Evolutionary conservation across 2,888 invertebrate species (phyloP), one percentile per base, ranked within the genome.

Genomic region (Drosophila merina): DNA sequence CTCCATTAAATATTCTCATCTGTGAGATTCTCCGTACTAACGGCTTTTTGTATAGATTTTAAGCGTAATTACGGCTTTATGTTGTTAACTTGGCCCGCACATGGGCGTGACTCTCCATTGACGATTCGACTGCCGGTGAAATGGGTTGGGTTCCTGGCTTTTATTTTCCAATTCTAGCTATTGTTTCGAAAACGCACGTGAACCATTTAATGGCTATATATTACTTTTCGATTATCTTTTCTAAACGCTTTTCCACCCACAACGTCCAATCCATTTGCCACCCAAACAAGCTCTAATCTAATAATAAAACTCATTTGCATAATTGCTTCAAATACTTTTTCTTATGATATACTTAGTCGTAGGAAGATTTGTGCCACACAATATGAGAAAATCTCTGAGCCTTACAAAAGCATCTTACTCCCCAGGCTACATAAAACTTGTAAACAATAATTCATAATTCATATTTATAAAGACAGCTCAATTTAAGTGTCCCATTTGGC

Each of bases 91-190:
- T 20, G 44, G 45, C 31, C 56, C 31, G 57, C 76, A 86, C 45
- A 54, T 77, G 77, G 81, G 85, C 68, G 71, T 86, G 70, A 25
- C 68, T 40, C 62, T 40, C 68, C 64, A 58, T 69, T 75, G 52
- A 58, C 55, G 58, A 58, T 75, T 64, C 58, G 47, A 72, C 63
- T 72, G 67, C 57, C 10, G 33, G 50, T 40, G 26, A 77, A 14
- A 66, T 47, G 73, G 73, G 57, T 58, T 48, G 47, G 10, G 12
- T 47, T 57, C 75, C 71, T 62, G 36, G 57, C 33, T 45, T 64
- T 48, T 66, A 69, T n/a, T 67, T 54, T 14, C 20, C 12, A 12
- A 49, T 25, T 12, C 8, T 4, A 3, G 14, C 0, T 25, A 48
- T 72, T 54, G 40, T 80, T 67, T 58, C 51, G 42, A 36, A 3